Conservation (phyloP, 2,113 vertebrate species). For the Pygathrix nemaeus region DNA sequence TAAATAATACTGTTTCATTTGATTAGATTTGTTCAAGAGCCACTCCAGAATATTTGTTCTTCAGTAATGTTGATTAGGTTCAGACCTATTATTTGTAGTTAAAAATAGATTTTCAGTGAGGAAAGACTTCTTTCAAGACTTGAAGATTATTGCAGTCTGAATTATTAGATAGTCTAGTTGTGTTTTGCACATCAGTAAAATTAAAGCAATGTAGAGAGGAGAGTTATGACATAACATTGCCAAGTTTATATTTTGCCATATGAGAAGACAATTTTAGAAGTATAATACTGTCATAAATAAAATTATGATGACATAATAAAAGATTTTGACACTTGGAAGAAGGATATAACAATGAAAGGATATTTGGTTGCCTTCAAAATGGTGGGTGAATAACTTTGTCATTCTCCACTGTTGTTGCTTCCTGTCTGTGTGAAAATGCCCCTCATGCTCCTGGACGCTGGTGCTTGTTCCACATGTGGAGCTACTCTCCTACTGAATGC, state of each 20-base stretch:
- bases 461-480: background rate
- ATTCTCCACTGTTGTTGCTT: background rate
- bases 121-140: slow-evolving; percentile 45
- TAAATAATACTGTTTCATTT: slow-evolving; percentile 13
- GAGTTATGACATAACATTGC: background rate
- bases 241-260: background rate
- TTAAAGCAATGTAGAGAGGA: background rate
- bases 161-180: background rate
- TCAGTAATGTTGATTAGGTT: slow-evolving; percentile 17
- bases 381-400: background rate
- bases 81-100: background rate
- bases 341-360: background rate
- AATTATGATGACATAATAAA: background rate
- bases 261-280: slow-evolving; percentile 38
- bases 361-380: background rate
- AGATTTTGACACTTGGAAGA: background rate
- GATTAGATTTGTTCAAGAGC: background rate
- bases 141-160: background rate
- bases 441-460: background rate
- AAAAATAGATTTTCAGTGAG: slow-evolving; percentile 36
- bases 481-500: background rate
- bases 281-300: background rate
- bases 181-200: background rate
- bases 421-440: background rate
- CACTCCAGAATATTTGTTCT: background rate